Percentiles rank a stretch among this genome's conserved stretches.
phyloP scores from a whole-genome alignment of 2,113 vertebrate genomes.

The Carettochelys insculpta region DNA sequence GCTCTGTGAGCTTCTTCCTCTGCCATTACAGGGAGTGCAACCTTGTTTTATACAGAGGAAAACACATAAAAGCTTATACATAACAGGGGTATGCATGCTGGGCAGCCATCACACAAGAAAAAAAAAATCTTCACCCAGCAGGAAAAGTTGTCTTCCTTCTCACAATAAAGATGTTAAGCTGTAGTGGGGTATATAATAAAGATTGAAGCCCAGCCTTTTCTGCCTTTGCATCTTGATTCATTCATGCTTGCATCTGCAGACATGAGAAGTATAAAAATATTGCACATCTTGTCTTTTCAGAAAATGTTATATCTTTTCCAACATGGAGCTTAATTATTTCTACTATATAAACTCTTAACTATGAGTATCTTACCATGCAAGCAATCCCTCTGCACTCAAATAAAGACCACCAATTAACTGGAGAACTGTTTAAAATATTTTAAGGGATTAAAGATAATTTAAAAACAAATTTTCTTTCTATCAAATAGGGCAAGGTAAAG shows the following conservation, averaged over 20 bases:
- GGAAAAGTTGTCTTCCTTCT: not conserved
- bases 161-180: not conserved
- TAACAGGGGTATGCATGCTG: not conserved
- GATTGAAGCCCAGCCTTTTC: not conserved
- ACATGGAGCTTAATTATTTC: not conserved
- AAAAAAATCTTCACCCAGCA: not conserved
- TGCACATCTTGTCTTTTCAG: not conserved
- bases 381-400: conserved; percentile 37
- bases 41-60: not conserved
- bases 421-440: conserved; percentile 49
- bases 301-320: not conserved
- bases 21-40: accelerated
- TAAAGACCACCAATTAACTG: conserved; percentile 37
- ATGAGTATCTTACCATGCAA: conserved; percentile 10
- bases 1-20: not conserved
- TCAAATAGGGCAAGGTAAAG: conserved; percentile 43
- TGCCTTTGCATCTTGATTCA: not conserved
- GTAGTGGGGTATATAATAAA: not conserved
- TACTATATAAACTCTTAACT: accelerated
- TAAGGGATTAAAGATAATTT: conserved; percentile 33
- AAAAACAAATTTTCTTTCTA: conserved; percentile 49
- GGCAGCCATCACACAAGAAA: not conserved
- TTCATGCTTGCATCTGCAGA: not conserved
- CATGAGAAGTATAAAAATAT: not conserved
- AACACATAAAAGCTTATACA: not conserved